Conservation (phyloP, 2,888 invertebrate species). For the Polyommatus icarus region DNA sequence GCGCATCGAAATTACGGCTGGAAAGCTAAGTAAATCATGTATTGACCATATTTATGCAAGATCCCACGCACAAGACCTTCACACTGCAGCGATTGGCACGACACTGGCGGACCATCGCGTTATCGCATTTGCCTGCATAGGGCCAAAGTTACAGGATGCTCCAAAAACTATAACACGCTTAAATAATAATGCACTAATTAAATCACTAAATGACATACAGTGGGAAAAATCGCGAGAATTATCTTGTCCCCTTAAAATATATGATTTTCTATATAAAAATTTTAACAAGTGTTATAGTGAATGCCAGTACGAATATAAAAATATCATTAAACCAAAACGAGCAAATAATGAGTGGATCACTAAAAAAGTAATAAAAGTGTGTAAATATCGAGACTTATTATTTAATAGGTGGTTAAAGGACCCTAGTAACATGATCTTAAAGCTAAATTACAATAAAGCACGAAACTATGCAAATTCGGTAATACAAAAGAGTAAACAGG, state of each 20-base stretch:
- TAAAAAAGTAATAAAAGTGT: background rate
- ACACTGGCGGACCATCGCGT: slow-evolving; percentile 35
- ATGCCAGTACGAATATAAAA: background rate
- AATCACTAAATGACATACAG: background rate
- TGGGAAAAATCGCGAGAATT: background rate
- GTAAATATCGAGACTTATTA: background rate
- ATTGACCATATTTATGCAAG: slow-evolving; percentile 35
- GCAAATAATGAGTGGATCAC: background rate
- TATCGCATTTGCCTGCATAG: slow-evolving; percentile 10
- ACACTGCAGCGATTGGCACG: slow-evolving; percentile 34
- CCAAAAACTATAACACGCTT: slow-evolving; percentile 17
- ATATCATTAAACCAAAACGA: background rate
- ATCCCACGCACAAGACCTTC: slow-evolving; percentile 34
- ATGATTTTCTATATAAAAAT: background rate
- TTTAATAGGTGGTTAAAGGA: background rate
- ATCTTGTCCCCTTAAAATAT: slow-evolving; percentile 7
- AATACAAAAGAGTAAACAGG: background rate
- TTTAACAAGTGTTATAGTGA: background rate
- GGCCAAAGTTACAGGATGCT: slow-evolving; percentile 9
- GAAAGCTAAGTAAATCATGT: slow-evolving; percentile 33
- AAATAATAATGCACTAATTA: background rate
- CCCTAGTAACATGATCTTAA: background rate
- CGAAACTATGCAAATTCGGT: background rate
- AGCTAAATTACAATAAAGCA: background rate
- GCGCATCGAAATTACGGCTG: slow-evolving; percentile 30